These are phyloP conservation scores for Plagodis dolabraria DNA, from an alignment of 2,888 invertebrate genomes.

Conservation along the genomic window DNA sequence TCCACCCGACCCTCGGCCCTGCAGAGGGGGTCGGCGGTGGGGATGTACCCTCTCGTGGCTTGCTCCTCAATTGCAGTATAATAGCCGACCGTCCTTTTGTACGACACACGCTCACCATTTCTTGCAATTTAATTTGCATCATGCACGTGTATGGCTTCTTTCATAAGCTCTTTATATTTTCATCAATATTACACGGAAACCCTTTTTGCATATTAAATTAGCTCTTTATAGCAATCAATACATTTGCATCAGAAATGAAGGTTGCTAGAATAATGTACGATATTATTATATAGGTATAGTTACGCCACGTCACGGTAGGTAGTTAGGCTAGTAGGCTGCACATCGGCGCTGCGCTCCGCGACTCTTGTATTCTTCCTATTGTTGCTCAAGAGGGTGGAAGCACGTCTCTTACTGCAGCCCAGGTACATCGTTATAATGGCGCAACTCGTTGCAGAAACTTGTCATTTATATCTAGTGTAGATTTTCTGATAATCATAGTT, in stretches of 20 bases:
- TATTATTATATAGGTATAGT: too few relatives aligned
- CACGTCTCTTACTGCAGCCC: neutral
- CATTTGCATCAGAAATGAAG: too few relatives aligned
- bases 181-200: too few relatives aligned
- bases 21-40: neutral
- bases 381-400: slow-evolving; percentile 12
- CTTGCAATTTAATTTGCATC: slow-evolving; percentile 24
- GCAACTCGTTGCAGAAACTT: neutral
- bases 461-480: neutral
- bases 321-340: neutral
- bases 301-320: too few relatives aligned
- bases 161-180: neutral
- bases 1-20: slow-evolving; percentile 17
- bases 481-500: too few relatives aligned
- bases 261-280: too few relatives aligned
- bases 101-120: slow-evolving; percentile 19
- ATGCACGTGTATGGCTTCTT: slow-evolving; percentile 8
- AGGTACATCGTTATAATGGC: neutral
- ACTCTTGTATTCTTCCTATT: slow-evolving; percentile 5
- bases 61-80: slow-evolving; percentile 28
- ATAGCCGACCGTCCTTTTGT: slow-evolving; percentile 8
- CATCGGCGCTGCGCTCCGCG: neutral
- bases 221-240: too few relatives aligned
- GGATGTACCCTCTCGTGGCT: slow-evolving; percentile 12
- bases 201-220: too few relatives aligned